A percentile compares a stretch with the other conserved stretches of the same genome.
Conservation (phyloP, 2,888 invertebrate genomes). For the Tipula vernalis region DNA sequence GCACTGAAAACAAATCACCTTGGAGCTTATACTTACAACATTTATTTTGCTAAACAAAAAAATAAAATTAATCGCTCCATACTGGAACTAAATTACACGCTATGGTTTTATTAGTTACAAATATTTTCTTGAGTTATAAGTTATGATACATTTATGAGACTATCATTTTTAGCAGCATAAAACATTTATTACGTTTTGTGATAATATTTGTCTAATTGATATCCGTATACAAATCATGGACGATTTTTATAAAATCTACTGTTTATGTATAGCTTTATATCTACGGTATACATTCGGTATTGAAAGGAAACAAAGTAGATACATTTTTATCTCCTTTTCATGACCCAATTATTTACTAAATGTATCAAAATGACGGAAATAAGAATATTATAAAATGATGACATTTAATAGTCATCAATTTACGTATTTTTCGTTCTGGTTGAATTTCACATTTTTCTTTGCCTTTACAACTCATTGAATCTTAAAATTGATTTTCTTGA, state of each 20-base stretch:
- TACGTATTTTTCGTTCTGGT: not conserved
- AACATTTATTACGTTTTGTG: not conserved
- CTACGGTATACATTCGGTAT: not conserved
- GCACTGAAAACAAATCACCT: not conserved
- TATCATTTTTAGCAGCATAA: not conserved
- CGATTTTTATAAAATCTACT: not conserved
- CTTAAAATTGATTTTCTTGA: not conserved
- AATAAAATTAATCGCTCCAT: not conserved
- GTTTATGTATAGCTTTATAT: not conserved
- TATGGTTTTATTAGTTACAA: not conserved
- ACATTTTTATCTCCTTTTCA: not conserved
- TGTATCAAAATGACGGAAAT: not conserved
- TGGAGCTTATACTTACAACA: not conserved
- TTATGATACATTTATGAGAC: not conserved
- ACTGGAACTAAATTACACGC: not conserved
- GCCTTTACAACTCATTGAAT: not conserved
- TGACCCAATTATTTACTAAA: not conserved
- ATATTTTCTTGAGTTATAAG: not conserved
- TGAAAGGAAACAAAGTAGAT: not conserved
- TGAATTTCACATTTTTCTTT: not conserved
- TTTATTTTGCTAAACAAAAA: not conserved
- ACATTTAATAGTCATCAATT: not conserved
- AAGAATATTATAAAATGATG: not conserved
- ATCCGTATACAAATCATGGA: not conserved
- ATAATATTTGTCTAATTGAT: not conserved